Evolutionary conservation across 2,113 vertebrate genomes (phyloP), one percentile per base, ranked within the genome.

Genomic region (Vulpes ferrilata): DNA sequence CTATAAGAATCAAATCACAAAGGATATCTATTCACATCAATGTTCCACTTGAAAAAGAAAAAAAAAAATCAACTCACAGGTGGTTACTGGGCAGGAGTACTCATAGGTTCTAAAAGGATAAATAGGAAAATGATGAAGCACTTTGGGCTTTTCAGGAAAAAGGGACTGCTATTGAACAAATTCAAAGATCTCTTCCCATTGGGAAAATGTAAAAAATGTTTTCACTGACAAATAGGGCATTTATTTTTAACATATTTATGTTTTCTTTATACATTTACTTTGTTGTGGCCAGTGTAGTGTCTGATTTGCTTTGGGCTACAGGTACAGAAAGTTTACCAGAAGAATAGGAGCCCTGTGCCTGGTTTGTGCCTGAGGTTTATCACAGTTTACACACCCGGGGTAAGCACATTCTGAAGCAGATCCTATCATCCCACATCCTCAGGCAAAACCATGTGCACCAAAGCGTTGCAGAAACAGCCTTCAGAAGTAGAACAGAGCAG

Each of bases 331-430:
- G 55, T 60, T 92, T 88, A 94, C 15, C 35, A 92, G 88, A n/a
- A 62, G 91, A 90, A 87, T 15, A 59, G 92, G 55, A 95, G 22
- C 65, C 71, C 93, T 85, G 43, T 89, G 84, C 30, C 92, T 43
- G 74, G 55, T 27, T 62, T 30, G 11, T 67, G 84, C 85, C 88
- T 55, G 64, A 81, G 83, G 38, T 71, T 92, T 92, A 95, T 51
- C 93, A 69, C 2, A 59, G 62, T 91, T 96, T 90, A 95, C 48
- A 97, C 60, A 83, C 23, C 69, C 51, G 82, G 87, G 78, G 60
- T 43, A 73, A 96, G 83, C 78, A 90, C 25, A 94, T 95, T 90
- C 74, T 25, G 81, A 96, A 97, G 97, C 80, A 83, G 95, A 90
- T 38, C 59, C 98, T 96, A 48, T 38, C 91, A 97, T 35, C 87